phyloP scores from a whole-genome alignment of 2,888 invertebrate genomes.

The Melanostoma scalare region DNA sequence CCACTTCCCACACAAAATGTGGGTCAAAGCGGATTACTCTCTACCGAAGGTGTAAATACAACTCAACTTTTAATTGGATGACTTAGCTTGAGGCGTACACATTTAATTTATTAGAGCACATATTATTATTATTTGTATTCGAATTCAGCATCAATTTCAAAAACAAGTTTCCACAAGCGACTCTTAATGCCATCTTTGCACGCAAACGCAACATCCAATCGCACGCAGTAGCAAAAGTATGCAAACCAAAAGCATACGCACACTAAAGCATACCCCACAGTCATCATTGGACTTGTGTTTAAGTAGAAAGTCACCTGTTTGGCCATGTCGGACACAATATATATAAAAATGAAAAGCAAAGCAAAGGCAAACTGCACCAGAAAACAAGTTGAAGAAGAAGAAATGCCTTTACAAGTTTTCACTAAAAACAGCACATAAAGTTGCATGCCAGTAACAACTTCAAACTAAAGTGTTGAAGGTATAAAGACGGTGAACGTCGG shows the following conservation, averaged over 20 bases:
- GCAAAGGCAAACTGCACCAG: conserved; percentile 34
- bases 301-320: conserved; percentile 69
- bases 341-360: conserved; percentile 54
- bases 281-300: conserved; percentile 36
- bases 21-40: conserved; percentile 41
- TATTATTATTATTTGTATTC: not conserved
- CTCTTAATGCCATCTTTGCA: conserved; percentile 54
- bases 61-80: conserved; percentile 43
- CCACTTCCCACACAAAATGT: conserved; percentile 49
- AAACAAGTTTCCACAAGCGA: conserved; percentile 47
- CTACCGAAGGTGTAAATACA: conserved; percentile 6
- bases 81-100: conserved; percentile 49
- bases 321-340: conserved; percentile 30
- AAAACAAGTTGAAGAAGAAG: conserved; percentile 24
- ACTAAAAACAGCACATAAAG: conserved; percentile 30
- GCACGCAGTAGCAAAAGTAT: conserved; percentile 28
- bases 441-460: conserved; percentile 25
- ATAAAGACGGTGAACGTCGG: not conserved
- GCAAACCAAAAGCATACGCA: conserved; percentile 53
- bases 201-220: conserved; percentile 59
- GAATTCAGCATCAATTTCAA: conserved; percentile 36
- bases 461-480: not conserved
- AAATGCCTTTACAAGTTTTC: conserved; percentile 59
- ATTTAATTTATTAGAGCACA: conserved; percentile 47
- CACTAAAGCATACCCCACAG: conserved; percentile 37